Evolutionary conservation across 2,888 invertebrate species (phyloP), one percentile per base, ranked within the genome.

Genomic region (Cerastis leucographa): DNA sequence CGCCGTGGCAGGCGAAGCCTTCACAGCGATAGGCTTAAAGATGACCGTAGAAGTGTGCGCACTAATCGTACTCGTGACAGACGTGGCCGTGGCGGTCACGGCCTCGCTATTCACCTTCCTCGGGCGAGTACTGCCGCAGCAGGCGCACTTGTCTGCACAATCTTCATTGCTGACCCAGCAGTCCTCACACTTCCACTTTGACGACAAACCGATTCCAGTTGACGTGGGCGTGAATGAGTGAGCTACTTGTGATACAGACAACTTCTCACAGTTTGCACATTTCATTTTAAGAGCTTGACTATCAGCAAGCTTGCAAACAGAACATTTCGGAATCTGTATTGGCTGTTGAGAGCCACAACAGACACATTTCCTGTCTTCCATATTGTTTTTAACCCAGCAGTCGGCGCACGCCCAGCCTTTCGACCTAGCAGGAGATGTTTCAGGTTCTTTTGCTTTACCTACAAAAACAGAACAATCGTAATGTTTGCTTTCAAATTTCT

Each of bases 171-270:
- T 86, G 8, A 94, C 90, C 92, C 91, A 93, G 83, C 94, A 94
- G 29, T 90, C 90, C 4, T 84, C 82, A 87, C 94, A 95, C 80
- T 92, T 92, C 94, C 94, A 94, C 78, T 91, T 93, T 0, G 87
- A 80, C 12, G 85, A 75, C 14, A 87, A 84, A 51, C 71, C 78
- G 0, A 56, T 12, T n/a, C 64, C 83, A 56, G 61, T 65, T 22
- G 78, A 22, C 61, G 87, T 87, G 12, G 81, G 62, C 22, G 76
- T 46, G 19, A 79, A 12, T 2, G 72, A 29, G 51, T 64, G 76
- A 19, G 51, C 61, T 46, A 74, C 68, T 72, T 79, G 86, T 44
- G 86, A 89, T 35, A 61, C 66, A 80, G 76, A 80, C n/a, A 87
- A 83, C 40, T 89, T 91, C 35, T 90, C 89, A 86, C 94, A 94